Evolutionary conservation across 2,113 vertebrate species (phyloP).

Genomic region (Beaufortia kweichowensis): DNA sequence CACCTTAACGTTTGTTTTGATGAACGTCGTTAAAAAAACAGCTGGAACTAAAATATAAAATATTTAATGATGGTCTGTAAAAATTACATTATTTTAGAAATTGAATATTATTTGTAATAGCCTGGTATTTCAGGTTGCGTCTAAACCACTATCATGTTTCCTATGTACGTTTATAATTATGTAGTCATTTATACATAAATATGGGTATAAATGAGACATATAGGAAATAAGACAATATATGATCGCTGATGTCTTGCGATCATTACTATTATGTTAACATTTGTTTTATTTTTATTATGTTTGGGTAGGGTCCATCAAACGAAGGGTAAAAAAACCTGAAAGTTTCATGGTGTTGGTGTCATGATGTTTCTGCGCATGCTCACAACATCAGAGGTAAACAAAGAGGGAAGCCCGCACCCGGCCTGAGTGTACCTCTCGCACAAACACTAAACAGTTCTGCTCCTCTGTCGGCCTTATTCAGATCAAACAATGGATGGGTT

Average conservation of each 20-base stretch:
- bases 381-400: slow-evolving; percentile 73
- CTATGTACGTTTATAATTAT: too few relatives aligned
- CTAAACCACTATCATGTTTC: too few relatives aligned
- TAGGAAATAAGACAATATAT: too few relatives aligned
- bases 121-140: not conserved
- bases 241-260: too few relatives aligned
- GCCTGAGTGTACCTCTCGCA: not conserved
- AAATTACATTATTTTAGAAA: too few relatives aligned
- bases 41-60: too few relatives aligned
- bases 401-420: slow-evolving; percentile 62
- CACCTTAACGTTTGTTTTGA: too few relatives aligned
- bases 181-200: too few relatives aligned
- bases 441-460: slow-evolving; percentile 56
- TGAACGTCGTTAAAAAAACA: too few relatives aligned
- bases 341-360: not conserved
- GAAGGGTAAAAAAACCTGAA: not conserved
- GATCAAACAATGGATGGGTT: slow-evolving; percentile 77
- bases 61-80: too few relatives aligned
- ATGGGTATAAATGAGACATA: too few relatives aligned
- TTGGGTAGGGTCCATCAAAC: not conserved
- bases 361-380: slow-evolving; percentile 45
- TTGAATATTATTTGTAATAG: too few relatives aligned
- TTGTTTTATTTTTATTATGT: not conserved
- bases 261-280: not conserved
- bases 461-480: slow-evolving; percentile 28